phyloP scores from a whole-genome alignment of 2,113 vertebrate genomes.

The Orthonyx spaldingii region DNA sequence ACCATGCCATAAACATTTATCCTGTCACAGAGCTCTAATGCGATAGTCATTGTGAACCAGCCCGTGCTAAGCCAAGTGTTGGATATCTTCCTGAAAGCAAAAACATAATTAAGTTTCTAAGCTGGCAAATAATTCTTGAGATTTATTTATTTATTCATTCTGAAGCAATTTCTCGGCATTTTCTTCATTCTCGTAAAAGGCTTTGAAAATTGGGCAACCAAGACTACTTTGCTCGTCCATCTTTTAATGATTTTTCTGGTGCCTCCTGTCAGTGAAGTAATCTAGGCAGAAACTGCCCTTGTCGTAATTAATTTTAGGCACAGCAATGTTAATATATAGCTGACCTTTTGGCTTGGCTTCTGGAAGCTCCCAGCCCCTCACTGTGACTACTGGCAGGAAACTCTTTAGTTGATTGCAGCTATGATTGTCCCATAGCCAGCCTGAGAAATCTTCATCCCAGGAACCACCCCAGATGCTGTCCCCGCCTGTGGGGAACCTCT shows the following conservation, averaged over 20 bases:
- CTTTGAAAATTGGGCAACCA: slow-evolving; percentile 10
- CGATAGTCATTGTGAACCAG: slow-evolving; percentile 99
- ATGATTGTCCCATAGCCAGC: background rate
- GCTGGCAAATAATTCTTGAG: slow-evolving; percentile 2
- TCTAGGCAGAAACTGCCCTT: background rate
- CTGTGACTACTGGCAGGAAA: background rate
- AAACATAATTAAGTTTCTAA: slow-evolving; percentile 61
- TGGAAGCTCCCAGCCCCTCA: background rate
- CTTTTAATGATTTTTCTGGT: background rate
- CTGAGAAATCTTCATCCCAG: background rate
- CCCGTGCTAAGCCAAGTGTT: slow-evolving; percentile 99
- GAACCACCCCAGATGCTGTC: background rate
- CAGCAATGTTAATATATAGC: background rate
- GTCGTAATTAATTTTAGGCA: background rate
- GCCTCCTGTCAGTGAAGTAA: background rate
- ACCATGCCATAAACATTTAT: slow-evolving; percentile 98
- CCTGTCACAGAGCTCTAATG: slow-evolving; percentile 93
- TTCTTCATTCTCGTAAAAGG: slow-evolving; percentile 2
- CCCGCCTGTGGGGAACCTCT: background rate
- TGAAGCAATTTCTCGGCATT: background rate
- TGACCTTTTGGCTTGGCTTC: background rate
- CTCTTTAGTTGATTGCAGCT: background rate
- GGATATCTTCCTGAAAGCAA: slow-evolving; percentile 88
- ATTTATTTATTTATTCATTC: background rate
- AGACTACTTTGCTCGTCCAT: background rate